Percentiles rank a stretch among this genome's conserved stretches.
phyloP scores from a whole-genome alignment of 2,113 vertebrate species.

The Nibea albiflora region DNA sequence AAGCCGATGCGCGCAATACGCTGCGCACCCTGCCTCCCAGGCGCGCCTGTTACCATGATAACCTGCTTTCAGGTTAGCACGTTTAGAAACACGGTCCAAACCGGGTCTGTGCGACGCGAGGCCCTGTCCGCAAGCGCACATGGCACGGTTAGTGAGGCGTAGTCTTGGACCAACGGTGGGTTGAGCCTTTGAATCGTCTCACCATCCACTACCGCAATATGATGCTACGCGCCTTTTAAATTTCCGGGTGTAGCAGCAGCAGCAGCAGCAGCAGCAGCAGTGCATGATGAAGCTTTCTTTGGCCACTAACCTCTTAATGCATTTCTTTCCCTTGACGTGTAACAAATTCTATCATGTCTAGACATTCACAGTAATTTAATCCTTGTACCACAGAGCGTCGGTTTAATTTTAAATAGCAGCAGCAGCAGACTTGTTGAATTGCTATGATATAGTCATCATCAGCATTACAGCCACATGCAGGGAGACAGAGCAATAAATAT shows the following conservation, averaged over 20 bases:
- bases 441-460: slow-evolving; percentile 5
- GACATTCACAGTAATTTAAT: not conserved
- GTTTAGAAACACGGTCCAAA: not conserved
- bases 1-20: slow-evolving; percentile 49
- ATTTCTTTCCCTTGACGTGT: slow-evolving; percentile 3
- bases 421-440: slow-evolving; percentile 4
- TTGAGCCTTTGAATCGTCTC: slow-evolving; percentile 36
- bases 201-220: slow-evolving; percentile 69
- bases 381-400: not conserved
- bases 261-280: slow-evolving; percentile 19
- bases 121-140: slow-evolving; percentile 55
- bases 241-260: slow-evolving; percentile 69
- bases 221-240: slow-evolving; percentile 68
- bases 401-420: slow-evolving; percentile 8
- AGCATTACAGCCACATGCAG: slow-evolving; percentile 7
- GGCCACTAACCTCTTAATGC: not conserved
- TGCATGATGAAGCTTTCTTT: slow-evolving; percentile 54
- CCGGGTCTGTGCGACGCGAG: not conserved
- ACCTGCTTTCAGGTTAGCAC: slow-evolving; percentile 29
- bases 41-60: slow-evolving; percentile 38
- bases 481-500: not conserved
- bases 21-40: slow-evolving; percentile 47
- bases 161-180: slow-evolving; percentile 40
- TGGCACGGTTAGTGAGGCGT: slow-evolving; percentile 52
- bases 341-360: not conserved